Evolutionary conservation across 2,888 invertebrate species (phyloP).

Genomic region (Agapostemon virescens): DNA sequence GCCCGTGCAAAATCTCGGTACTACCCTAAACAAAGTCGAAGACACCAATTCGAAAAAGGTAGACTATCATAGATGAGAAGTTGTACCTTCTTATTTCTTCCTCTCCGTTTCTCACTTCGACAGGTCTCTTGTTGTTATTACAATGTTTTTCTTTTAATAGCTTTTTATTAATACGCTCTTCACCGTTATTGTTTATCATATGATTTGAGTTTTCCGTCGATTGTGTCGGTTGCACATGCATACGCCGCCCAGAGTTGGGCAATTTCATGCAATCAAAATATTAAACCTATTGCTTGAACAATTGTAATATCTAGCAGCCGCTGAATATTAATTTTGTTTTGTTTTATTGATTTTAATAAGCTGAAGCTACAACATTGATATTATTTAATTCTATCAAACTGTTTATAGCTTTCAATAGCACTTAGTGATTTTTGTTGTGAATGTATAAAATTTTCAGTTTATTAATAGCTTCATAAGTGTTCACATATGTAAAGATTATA

Average conservation of each 20-base stretch:
- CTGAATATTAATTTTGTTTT: too few relatives aligned
- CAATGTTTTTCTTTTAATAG: constrained; percentile 32
- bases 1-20: constrained; percentile 72
- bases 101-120: constrained; percentile 54
- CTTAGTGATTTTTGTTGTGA: too few relatives aligned
- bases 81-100: constrained; percentile 45
- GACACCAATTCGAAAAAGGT: constrained; percentile 77
- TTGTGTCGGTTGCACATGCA: constrained; percentile 7
- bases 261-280: too few relatives aligned
- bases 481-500: too few relatives aligned
- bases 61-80: constrained; percentile 63
- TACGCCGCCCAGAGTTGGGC: constrained; percentile 1
- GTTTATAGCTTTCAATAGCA: too few relatives aligned
- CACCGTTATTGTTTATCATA: constrained; percentile 42
- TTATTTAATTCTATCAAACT: too few relatives aligned
- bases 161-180: constrained; percentile 58
- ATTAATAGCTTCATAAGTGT: too few relatives aligned
- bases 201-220: constrained; percentile 47
- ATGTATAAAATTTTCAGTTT: too few relatives aligned
- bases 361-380: too few relatives aligned
- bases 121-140: constrained; percentile 39
- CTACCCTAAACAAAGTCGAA: constrained; percentile 74
- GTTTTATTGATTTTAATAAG: too few relatives aligned
- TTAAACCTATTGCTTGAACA: too few relatives aligned
- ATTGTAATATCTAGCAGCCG: too few relatives aligned